Evolutionary conservation across 2,797 vertebrate genomes (phyloP).

Genomic region (Brotula barbata): DNA sequence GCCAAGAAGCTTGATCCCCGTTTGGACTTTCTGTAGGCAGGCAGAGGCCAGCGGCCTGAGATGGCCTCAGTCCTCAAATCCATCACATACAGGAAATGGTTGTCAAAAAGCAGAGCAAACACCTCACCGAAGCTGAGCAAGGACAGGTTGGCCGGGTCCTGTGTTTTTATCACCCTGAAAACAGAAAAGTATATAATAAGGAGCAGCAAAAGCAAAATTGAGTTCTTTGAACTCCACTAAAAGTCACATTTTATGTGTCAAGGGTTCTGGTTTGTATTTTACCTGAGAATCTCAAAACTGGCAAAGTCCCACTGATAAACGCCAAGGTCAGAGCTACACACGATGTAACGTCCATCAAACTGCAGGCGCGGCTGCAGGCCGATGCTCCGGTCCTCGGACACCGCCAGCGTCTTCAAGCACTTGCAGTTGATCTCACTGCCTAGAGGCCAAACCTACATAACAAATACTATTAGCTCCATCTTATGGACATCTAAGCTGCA

Average conservation of each 20-base stretch:
- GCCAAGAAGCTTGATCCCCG: constrained; percentile 97
- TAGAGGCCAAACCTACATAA: constrained; percentile 93
- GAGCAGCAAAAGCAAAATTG: too few relatives aligned
- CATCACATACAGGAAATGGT: constrained; percentile 96
- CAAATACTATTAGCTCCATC: not conserved
- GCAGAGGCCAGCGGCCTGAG: constrained; percentile 95
- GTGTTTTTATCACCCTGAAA: constrained; percentile 92
- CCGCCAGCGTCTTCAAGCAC: constrained; percentile 93
- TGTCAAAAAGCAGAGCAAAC: constrained; percentile 96
- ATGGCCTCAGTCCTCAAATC: constrained; percentile 94
- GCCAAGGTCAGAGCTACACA: constrained; percentile 96
- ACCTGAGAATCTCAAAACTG: constrained; percentile 97
- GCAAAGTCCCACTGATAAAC: constrained; percentile 99
- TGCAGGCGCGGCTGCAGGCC: constrained; percentile 94
- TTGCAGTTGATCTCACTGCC: constrained; percentile 98
- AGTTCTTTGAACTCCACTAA: too few relatives aligned
- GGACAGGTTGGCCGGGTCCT: constrained; percentile 89
- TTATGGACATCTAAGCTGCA: not conserved
- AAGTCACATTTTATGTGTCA: too few relatives aligned
- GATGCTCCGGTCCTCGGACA: constrained; percentile 96
- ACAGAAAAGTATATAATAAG: constrained; percentile 14
- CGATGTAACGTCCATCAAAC: constrained; percentile 94
- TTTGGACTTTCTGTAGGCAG: constrained; percentile 97
- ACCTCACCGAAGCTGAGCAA: constrained; percentile 94
- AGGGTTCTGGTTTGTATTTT: constrained; percentile 33